These are phyloP conservation scores for Thunnus thynnus DNA, from an alignment of 2,113 vertebrate species.

Conservation along the genomic window DNA sequence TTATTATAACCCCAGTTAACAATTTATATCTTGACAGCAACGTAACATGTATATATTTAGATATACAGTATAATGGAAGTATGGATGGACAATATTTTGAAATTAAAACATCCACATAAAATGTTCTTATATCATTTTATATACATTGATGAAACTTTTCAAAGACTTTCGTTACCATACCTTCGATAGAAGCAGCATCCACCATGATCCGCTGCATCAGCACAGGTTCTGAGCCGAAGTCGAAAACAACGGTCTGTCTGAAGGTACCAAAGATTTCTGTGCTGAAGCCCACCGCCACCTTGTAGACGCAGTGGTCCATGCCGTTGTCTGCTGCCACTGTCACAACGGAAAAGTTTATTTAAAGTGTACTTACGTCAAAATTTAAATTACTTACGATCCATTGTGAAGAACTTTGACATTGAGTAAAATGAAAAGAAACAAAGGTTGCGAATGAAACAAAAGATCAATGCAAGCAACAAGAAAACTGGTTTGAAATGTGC, in stretches of 20 bases:
- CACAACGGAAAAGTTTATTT: not conserved
- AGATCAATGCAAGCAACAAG: too few relatives aligned
- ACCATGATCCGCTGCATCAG: slow-evolving; percentile 99
- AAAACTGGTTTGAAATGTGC: not conserved
- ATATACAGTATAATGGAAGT: not conserved
- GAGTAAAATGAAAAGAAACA: not conserved
- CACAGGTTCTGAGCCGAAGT: slow-evolving; percentile 98
- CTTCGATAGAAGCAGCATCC: slow-evolving; percentile 98
- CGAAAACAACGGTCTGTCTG: slow-evolving; percentile 97
- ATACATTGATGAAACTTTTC: not conserved
- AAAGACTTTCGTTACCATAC: slow-evolving; percentile 76
- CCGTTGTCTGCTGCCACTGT: slow-evolving; percentile 90
- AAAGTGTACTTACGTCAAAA: not conserved
- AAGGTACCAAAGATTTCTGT: slow-evolving; percentile 99
- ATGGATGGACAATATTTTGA: not conserved
- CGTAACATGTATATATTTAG: not conserved
- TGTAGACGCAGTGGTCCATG: slow-evolving; percentile 96
- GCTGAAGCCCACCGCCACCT: slow-evolving; percentile 94
- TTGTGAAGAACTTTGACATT: not conserved
- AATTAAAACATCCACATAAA: not conserved
- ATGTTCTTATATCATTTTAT: not conserved
- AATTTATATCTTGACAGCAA: not conserved
- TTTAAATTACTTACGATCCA: not conserved
- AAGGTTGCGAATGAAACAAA: too few relatives aligned
- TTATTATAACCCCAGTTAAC: too few relatives aligned